A percentile compares a stretch with the other conserved stretches of the same genome.
Evolutionary conservation across 2,113 vertebrate genomes (phyloP).

Genomic region (Australoheros scitulus): DNA sequence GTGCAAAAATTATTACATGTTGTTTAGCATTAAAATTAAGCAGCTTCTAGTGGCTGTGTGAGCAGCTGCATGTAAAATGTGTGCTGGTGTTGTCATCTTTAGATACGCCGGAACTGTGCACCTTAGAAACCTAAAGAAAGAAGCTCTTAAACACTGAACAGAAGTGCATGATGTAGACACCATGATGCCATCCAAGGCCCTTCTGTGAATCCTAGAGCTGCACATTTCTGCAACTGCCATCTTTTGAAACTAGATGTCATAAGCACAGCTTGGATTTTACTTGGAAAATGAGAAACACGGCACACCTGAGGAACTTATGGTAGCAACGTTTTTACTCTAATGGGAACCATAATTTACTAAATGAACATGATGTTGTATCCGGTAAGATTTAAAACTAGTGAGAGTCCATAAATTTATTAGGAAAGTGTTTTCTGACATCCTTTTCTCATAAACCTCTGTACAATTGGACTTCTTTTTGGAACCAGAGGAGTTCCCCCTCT

Average conservation of each 20-base stretch:
- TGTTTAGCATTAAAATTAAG: not conserved
- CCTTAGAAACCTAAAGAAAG: not conserved
- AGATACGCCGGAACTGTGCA: not conserved
- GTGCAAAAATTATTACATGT: no score
- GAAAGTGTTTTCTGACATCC: not conserved
- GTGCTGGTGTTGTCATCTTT: not conserved
- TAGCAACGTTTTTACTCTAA: not conserved
- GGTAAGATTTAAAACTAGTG: not conserved
- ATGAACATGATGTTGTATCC: not conserved
- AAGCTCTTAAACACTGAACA: rapidly evolving
- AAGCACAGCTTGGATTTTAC: not conserved
- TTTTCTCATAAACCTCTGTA: no score
- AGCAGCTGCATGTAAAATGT: not conserved
- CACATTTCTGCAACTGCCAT: not conserved
- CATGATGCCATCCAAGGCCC: not conserved
- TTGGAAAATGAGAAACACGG: not conserved
- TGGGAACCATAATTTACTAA: not conserved
- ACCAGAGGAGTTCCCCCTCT: not conserved
- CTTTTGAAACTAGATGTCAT: not conserved
- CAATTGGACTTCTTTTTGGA: not conserved
- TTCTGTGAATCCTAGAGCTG: not conserved
- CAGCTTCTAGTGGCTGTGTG: not conserved
- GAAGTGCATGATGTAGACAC: not conserved
- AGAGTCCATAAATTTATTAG: not conserved
- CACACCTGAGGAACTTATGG: not conserved